Evolutionary conservation across 2,113 vertebrate species (phyloP), one percentile per base, ranked within the genome.

Genomic region (Podocnemis expansa): DNA sequence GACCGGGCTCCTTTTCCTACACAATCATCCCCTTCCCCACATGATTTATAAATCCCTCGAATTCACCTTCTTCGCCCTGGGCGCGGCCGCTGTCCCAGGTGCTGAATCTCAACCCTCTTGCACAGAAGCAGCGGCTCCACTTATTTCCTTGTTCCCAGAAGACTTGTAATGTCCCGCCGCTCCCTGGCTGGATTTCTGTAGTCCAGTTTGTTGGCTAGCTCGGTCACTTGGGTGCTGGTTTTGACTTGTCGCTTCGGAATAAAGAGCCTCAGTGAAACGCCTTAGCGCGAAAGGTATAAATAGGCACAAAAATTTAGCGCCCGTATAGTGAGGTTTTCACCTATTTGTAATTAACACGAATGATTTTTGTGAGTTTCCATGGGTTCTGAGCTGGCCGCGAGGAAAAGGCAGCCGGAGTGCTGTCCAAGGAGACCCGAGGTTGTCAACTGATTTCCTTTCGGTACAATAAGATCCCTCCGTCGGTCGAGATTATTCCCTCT

Each of bases 41-140:
- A 63, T 63, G 14, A 34, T 63, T 7, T 34, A 34, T 11, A 4
- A 14, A 14, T 9, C 63, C 34, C 19, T 17, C 2, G 19, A 10
- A 38, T 38, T 38, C 34, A 34, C n/a, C n/a, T 38, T 10, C 10
- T 70, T 21, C 34, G 34, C 10, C 5, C 51, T 6, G 27, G 75
- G 4, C n/a, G 8, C 10, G 27, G 73, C 31, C 43, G 24, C 87
- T 96, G 54, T 94, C 88, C 94, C 92, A 55, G 88, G 92, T 95
- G 49, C 95, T 97, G 96, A 95, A 90, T 1, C 2, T 2, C 21
- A 0, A 13, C 34, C 34, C 31, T n/a, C 31, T 63, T 67, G 34
- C 8, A 17, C 2, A n/a, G 1, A n/a, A 34, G 47, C 3, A 1
- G 52, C 49, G 54, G 3, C n/a, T 16, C 60, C 8, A 0, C 43